Percentiles rank a stretch among this genome's conserved stretches.
Conservation (phyloP, 2,113 vertebrate species). For the Myocastor coypus region DNA sequence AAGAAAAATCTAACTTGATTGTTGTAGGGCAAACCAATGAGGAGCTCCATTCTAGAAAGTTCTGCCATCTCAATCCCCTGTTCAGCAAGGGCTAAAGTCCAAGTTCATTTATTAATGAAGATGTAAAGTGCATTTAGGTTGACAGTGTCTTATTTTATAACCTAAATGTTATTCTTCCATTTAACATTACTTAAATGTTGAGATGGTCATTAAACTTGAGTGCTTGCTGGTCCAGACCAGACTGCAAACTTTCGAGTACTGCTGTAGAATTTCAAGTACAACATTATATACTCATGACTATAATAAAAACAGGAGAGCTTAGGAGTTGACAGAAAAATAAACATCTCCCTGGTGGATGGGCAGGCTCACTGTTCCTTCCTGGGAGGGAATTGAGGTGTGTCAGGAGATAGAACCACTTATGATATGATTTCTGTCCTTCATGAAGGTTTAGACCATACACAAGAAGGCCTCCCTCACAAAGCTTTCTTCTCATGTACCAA, state of each 20-base stretch:
- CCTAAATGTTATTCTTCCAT: slow-evolving; percentile 27
- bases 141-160: background rate
- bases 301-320: background rate
- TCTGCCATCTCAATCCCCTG: background rate
- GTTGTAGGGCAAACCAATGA: background rate
- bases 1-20: slow-evolving; percentile 37
- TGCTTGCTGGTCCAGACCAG: background rate
- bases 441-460: background rate
- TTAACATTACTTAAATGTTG: slow-evolving; percentile 37
- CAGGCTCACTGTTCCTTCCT: background rate
- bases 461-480: background rate
- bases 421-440: background rate
- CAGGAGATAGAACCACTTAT: background rate
- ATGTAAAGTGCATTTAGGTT: background rate
- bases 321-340: background rate
- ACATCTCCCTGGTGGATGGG: background rate
- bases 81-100: background rate
- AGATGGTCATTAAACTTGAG: slow-evolving; percentile 23
- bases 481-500: background rate
- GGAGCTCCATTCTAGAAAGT: slow-evolving; percentile 48
- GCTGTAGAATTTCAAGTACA: slow-evolving; percentile 15
- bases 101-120: slow-evolving; percentile 27
- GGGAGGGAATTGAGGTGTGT: background rate
- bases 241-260: background rate
- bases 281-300: background rate